These are phyloP conservation scores for Grammomys dolichurus DNA, from an alignment of 2,113 vertebrate genomes.

Conservation along the genomic window DNA sequence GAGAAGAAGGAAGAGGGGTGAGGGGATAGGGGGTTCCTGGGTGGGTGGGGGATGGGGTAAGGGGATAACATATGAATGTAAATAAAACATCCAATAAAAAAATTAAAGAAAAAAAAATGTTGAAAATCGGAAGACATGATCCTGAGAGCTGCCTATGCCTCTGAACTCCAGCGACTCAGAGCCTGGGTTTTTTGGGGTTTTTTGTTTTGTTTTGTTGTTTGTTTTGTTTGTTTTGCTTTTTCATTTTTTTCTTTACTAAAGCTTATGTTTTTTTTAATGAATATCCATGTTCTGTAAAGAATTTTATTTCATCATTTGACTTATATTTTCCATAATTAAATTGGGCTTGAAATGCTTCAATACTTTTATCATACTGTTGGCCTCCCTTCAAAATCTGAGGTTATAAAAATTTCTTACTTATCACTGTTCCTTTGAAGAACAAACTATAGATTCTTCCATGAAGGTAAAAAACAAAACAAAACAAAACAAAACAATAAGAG, in stretches of 20 bases:
- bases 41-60: too few species aligned
- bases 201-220: not conserved
- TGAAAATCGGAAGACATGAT: not conserved
- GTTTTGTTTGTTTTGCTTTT: too few species aligned
- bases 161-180: not conserved
- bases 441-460: not conserved
- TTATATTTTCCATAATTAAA: not conserved
- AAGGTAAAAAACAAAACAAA: not conserved
- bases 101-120: not conserved
- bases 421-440: not conserved
- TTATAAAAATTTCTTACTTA: not conserved
- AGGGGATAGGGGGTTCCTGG: too few species aligned
- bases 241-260: not conserved
- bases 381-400: not conserved
- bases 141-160: not conserved
- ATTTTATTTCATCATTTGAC: not conserved
- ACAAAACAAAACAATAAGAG: too few species aligned
- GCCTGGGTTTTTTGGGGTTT: not conserved
- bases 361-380: not conserved
- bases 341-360: not conserved
- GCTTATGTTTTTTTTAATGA: not conserved
- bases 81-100: too few species aligned
- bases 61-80: too few species aligned
- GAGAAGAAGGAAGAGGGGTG: too few species aligned
- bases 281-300: not conserved